A percentile compares a stretch with the other conserved stretches of the same genome.
phyloP scores from a whole-genome alignment of 2,888 invertebrate genomes.

The Caenorhabditis parvicauda region DNA sequence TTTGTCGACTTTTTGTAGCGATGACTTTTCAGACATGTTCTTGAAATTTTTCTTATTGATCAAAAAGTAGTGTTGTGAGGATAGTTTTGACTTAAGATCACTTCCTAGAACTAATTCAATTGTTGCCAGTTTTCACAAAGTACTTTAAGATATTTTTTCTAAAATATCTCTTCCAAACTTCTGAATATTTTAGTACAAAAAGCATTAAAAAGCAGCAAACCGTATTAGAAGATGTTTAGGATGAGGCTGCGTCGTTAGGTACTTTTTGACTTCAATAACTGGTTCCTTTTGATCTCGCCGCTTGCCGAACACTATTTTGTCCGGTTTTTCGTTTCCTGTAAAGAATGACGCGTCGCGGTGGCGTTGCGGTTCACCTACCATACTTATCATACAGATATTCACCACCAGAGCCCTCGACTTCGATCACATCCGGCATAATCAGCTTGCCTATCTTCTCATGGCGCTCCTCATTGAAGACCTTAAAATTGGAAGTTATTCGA shows the following conservation, averaged over 20 bases:
- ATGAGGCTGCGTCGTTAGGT: constrained; percentile 12
- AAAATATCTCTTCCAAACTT: too few relatives aligned
- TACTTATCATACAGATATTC: constrained; percentile 32
- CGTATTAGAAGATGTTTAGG: constrained; percentile 42
- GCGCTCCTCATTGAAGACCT: constrained; percentile 31
- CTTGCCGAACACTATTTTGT: constrained; percentile 37
- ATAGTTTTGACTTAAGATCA: too few relatives aligned
- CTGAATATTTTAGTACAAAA: too few relatives aligned
- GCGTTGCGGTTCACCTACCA: constrained; percentile 9
- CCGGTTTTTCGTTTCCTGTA: constrained; percentile 7
- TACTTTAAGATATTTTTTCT: too few relatives aligned
- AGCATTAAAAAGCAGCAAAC: constrained; percentile 24
- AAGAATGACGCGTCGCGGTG: neutral
- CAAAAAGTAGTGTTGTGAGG: too few relatives aligned
- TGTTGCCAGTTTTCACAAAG: too few relatives aligned
- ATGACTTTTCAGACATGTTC: too few relatives aligned
- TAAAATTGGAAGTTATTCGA: too few relatives aligned
- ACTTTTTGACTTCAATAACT: constrained; percentile 17
- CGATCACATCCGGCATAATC: constrained; percentile 45
- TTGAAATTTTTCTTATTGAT: too few relatives aligned
- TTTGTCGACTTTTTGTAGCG: too few relatives aligned
- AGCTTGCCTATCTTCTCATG: constrained; percentile 41
- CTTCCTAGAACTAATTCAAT: too few relatives aligned
- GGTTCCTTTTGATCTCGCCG: constrained; percentile 23
- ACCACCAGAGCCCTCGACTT: constrained; percentile 33